Percentiles rank a stretch among this genome's conserved stretches.
Evolutionary conservation across 2,113 vertebrate species (phyloP).

Genomic region (Pelecanoides urinatrix): DNA sequence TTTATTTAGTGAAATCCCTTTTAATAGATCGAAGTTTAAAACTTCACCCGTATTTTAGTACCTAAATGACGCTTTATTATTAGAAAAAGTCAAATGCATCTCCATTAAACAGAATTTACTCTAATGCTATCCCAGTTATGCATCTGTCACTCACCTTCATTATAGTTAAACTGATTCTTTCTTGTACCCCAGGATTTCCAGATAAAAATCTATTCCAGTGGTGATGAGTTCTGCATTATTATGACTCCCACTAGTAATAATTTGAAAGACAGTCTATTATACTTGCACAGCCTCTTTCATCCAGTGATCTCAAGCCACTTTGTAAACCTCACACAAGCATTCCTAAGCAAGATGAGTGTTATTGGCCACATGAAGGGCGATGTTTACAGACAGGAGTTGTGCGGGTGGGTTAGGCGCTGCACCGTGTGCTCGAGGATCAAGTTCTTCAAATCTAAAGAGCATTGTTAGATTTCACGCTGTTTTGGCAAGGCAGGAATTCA

Average conservation of each 20-base stretch:
- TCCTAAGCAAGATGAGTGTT: background rate
- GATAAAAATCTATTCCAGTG: background rate
- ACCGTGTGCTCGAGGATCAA: background rate
- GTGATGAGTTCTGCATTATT: background rate
- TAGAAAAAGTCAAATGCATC: background rate
- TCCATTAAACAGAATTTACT: background rate
- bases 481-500: background rate
- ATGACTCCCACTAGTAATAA: background rate
- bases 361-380: rapidly evolving
- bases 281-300: background rate
- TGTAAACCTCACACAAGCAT: background rate
- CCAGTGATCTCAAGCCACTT: background rate
- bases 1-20: background rate
- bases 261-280: background rate
- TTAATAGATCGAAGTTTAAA: background rate
- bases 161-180: background rate
- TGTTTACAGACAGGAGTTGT: rapidly evolving
- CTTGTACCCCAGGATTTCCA: background rate
- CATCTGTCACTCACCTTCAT: background rate
- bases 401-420: rapidly evolving
- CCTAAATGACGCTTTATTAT: background rate
- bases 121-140: background rate
- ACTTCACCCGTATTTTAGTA: background rate
- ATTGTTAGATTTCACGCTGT: conserved; percentile 20
- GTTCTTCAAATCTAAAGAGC: conserved; percentile 43